Conservation (phyloP, 2,113 vertebrate species). For the Bambusicola thoracicus region DNA sequence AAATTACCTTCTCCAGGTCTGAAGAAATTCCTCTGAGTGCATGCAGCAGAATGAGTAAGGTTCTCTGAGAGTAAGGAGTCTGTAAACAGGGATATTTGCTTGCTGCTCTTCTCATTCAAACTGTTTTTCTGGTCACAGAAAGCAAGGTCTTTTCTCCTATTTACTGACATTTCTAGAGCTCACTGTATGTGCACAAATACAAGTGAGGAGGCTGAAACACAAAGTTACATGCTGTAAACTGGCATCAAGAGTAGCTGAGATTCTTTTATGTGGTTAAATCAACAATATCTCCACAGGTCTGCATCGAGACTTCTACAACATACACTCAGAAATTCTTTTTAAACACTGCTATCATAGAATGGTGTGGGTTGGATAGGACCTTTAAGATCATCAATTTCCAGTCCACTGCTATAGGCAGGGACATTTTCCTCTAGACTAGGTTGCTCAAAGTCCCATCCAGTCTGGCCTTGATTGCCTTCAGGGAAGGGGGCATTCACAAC, state of each 20-base stretch:
- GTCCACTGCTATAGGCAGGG: no score
- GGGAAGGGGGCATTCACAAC: no score
- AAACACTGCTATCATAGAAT: no score
- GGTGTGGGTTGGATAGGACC: no score
- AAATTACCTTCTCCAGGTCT: background rate
- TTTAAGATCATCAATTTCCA: no score
- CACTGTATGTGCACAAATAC: constrained; percentile 16
- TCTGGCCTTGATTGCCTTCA: no score
- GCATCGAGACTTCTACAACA: background rate
- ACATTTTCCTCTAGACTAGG: no score
- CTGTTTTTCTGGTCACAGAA: background rate
- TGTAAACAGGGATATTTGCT: background rate
- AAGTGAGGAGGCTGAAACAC: constrained; percentile 13
- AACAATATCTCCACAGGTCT: background rate
- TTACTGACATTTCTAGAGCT: constrained; percentile 7
- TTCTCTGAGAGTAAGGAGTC: background rate
- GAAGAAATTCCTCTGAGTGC: background rate
- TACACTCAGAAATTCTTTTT: background rate
- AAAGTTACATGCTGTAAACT: constrained; percentile 11
- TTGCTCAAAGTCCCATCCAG: no score
- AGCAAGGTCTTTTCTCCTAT: background rate
- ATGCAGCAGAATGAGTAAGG: background rate
- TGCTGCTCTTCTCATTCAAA: constrained; percentile 9
- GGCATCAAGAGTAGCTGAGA: background rate
- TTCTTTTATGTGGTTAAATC: background rate